These are phyloP conservation scores for Xylophagus ater DNA, from an alignment of 2,888 invertebrate genomes.

Conservation along the genomic window DNA sequence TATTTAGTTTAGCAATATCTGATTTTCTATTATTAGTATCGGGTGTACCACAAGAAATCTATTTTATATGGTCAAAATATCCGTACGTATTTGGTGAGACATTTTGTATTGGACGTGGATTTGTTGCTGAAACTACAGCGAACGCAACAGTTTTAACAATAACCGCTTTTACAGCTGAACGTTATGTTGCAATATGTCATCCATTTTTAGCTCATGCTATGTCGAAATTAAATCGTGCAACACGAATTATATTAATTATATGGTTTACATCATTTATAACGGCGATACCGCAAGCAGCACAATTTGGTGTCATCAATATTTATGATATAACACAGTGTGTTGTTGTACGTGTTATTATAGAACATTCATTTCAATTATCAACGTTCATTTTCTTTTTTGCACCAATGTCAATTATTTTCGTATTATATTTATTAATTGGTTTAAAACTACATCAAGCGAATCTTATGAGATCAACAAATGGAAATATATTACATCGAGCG, in stretches of 20 bases:
- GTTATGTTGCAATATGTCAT: slow-evolving; percentile 52
- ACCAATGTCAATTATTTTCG: slow-evolving; percentile 81
- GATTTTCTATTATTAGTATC: slow-evolving; percentile 65
- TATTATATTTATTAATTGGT: slow-evolving; percentile 67
- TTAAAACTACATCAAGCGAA: slow-evolving; percentile 50
- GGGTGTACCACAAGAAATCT: slow-evolving; percentile 74
- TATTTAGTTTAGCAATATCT: slow-evolving; percentile 75
- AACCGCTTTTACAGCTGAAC: slow-evolving; percentile 73
- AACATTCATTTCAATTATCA: slow-evolving; percentile 47
- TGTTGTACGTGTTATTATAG: slow-evolving; percentile 35
- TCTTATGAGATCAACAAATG: slow-evolving; percentile 35
- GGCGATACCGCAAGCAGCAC: slow-evolving; percentile 67
- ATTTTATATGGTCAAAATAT: slow-evolving; percentile 64
- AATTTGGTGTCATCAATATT: slow-evolving; percentile 52
- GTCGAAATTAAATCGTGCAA: slow-evolving; percentile 71
- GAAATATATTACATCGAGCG: slow-evolving; percentile 22
- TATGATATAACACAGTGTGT: slow-evolving; percentile 30
- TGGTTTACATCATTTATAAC: slow-evolving; percentile 68
- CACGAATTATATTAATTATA: slow-evolving; percentile 60
- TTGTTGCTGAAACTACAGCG: slow-evolving; percentile 69
- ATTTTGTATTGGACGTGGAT: slow-evolving; percentile 66
- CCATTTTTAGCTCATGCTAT: slow-evolving; percentile 61
- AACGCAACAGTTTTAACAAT: slow-evolving; percentile 70
- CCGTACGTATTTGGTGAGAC: slow-evolving; percentile 67
- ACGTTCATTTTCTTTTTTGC: slow-evolving; percentile 71